phyloP scores from a whole-genome alignment of 2,113 vertebrate species.

The Hydropotes inermis region DNA sequence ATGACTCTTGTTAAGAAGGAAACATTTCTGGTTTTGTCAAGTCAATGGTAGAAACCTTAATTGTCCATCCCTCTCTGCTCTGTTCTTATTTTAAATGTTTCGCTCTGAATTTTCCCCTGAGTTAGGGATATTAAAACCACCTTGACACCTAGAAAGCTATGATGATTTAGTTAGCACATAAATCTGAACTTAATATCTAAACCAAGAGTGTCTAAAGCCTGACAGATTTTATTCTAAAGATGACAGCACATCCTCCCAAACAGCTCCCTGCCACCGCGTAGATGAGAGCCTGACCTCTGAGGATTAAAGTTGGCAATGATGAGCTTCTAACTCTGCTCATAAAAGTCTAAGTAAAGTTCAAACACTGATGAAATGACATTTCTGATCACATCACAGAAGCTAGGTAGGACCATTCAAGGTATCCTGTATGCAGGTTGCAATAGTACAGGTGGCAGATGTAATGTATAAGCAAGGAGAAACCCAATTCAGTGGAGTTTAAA shows the following conservation, averaged over 20 bases:
- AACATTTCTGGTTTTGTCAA: slow-evolving; percentile 10
- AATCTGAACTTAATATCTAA: slow-evolving; percentile 69
- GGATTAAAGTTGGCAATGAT: slow-evolving; percentile 54
- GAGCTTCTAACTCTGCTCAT: slow-evolving; percentile 56
- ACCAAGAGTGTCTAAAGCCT: slow-evolving; percentile 62
- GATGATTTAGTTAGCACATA: slow-evolving; percentile 50
- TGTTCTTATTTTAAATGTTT: slow-evolving; percentile 53
- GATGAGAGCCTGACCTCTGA: slow-evolving; percentile 62
- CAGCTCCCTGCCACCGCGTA: slow-evolving; percentile 35
- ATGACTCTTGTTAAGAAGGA: neutral
- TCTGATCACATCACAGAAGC: neutral
- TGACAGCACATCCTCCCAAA: slow-evolving; percentile 43
- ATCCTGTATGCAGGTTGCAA: neutral
- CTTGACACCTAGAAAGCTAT: slow-evolving; percentile 53
- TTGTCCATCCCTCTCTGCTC: neutral
- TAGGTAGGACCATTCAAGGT: neutral
- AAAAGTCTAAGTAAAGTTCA: slow-evolving; percentile 71
- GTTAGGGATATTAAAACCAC: slow-evolving; percentile 64
- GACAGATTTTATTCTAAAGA: slow-evolving; percentile 70
- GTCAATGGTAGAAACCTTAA: neutral
- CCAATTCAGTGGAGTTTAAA: neutral
- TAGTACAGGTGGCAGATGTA: neutral
- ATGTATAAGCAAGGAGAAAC: neutral
- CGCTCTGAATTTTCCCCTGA: slow-evolving; percentile 36
- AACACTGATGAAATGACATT: slow-evolving; percentile 56